phyloP scores from a whole-genome alignment of 2,113 vertebrate genomes.

The Corapipo altera region DNA sequence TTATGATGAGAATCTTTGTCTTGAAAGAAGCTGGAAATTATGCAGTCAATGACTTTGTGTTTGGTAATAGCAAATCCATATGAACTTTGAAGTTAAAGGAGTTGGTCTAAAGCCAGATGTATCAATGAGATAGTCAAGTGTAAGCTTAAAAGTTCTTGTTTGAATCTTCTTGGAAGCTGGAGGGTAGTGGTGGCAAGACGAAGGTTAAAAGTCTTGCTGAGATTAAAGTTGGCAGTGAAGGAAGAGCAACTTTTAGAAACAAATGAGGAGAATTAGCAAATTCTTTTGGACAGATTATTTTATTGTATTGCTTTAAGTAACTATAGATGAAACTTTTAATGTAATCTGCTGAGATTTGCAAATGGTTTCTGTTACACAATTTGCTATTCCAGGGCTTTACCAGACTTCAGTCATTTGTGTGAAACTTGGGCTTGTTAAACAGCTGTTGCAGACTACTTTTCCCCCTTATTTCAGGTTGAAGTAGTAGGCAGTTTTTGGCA shows the following conservation, averaged over 20 bases:
- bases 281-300: background rate
- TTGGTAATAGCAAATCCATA: background rate
- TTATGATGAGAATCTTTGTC: background rate
- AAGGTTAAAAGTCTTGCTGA: background rate
- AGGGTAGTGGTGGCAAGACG: background rate
- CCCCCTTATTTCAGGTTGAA: background rate
- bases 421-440: background rate
- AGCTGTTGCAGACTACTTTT: background rate
- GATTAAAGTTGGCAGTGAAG: background rate
- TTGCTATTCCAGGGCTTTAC: background rate
- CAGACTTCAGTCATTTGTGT: background rate
- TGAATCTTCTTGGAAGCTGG: background rate
- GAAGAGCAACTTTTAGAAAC: background rate
- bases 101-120: background rate
- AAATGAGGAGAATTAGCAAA: background rate
- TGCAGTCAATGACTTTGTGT: background rate
- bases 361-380: background rate
- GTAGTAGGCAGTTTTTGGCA: background rate
- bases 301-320: background rate
- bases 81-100: background rate
- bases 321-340: background rate
- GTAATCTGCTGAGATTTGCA: background rate
- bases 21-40: background rate
- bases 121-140: background rate
- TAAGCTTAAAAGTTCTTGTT: background rate